Conservation (phyloP, 2,113 vertebrate species). For the Chaetodon trifascialis region DNA sequence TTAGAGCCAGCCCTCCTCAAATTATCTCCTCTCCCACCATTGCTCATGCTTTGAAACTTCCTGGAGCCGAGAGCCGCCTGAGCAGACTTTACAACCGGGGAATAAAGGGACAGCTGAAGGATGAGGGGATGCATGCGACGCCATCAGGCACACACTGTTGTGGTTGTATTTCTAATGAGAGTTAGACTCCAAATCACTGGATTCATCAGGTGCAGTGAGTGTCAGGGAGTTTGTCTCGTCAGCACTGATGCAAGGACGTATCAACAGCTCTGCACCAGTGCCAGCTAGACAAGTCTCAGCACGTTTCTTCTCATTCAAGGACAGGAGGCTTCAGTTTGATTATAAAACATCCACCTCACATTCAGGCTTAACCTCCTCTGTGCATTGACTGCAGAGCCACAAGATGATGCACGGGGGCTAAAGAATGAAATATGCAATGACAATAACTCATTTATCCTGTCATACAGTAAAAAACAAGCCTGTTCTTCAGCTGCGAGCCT, state of each 20-base stretch:
- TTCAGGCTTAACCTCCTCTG: constrained; percentile 1
- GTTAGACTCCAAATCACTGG: constrained; percentile 32
- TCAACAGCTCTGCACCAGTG: constrained; percentile 39
- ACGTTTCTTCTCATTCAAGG: constrained; percentile 39
- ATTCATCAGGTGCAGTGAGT: constrained; percentile 41
- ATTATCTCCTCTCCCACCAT: constrained; percentile 64
- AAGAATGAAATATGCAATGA: neutral
- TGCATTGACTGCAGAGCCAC: neutral
- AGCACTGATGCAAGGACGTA: constrained; percentile 56
- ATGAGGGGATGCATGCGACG: constrained; percentile 31
- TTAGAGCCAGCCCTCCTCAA: constrained; percentile 62
- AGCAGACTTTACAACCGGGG: constrained; percentile 40
- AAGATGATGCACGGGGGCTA: constrained; percentile 10
- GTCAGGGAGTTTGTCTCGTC: constrained; percentile 51
- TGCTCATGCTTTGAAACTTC: constrained; percentile 61
- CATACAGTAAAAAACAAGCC: constrained; percentile 18
- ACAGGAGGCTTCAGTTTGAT: constrained; percentile 27
- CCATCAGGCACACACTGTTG: neutral
- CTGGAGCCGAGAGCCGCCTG: constrained; percentile 37
- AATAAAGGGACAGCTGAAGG: constrained; percentile 43
- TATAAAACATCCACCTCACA: constrained; percentile 32
- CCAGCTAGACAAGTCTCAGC: constrained; percentile 42
- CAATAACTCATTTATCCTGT: neutral
- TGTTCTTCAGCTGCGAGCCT: constrained; percentile 30
- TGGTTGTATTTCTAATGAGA: constrained; percentile 49